Percentiles rank a stretch among this genome's conserved stretches.
Conservation (phyloP, 1,140 invertebrate species). For the Batillaria attramentaria region DNA sequence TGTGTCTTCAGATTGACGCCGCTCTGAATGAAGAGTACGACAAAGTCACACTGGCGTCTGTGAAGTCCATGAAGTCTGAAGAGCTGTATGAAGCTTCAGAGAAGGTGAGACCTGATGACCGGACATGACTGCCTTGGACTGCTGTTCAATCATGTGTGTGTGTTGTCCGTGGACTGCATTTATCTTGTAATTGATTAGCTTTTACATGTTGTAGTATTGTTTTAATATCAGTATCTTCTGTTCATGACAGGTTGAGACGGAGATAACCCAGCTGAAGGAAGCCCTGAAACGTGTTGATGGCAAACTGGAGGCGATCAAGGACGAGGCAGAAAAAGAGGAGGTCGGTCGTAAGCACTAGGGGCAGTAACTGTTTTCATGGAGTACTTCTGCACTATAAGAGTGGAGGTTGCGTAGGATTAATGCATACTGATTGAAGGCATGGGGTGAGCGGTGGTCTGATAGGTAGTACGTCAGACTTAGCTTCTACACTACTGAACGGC, state of each 20-base stretch:
- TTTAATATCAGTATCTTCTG: background rate
- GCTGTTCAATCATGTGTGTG: background rate
- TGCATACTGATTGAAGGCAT: background rate
- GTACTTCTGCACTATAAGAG: no score
- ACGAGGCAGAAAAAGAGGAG: slow-evolving; percentile 50
- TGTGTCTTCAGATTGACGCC: slow-evolving; percentile 51
- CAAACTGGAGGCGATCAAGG: slow-evolving; percentile 50
- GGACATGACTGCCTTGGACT: background rate
- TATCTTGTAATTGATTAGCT: background rate
- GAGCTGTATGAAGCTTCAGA: slow-evolving; percentile 56
- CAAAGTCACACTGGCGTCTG: slow-evolving; percentile 50
- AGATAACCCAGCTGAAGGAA: slow-evolving; percentile 57
- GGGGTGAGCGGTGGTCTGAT: background rate
- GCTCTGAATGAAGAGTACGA: slow-evolving; percentile 54
- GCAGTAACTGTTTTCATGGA: no score
- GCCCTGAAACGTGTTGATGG: slow-evolving; percentile 48
- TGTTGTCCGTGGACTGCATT: background rate
- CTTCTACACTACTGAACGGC: background rate
- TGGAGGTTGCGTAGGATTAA: background rate
- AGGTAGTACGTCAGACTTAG: background rate
- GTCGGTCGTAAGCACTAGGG: slow-evolving; percentile 38
- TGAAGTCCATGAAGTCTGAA: slow-evolving; percentile 57
- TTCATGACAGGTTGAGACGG: slow-evolving; percentile 49
- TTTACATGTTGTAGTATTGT: background rate
- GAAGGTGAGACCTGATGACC: slow-evolving; percentile 40